Evolutionary conservation across 2,113 vertebrate genomes (phyloP), one percentile per base, ranked within the genome.

Genomic region (Peromyscus polionotus): DNA sequence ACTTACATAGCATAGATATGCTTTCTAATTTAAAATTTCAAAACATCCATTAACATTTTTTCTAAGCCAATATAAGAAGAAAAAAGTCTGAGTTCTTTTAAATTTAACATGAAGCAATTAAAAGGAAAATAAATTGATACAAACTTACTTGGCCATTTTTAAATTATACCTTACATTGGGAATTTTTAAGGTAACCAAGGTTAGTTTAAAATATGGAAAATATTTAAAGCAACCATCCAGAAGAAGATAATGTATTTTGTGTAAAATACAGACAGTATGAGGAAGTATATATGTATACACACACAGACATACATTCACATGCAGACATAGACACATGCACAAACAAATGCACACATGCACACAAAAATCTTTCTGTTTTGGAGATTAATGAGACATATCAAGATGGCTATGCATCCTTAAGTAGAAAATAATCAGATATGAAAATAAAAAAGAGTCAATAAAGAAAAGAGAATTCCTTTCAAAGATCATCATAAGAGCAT

Each of bases 191-290:
- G 63, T 57, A 11, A 95, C 87, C 8, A 63, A 76, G 77, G 68
- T 54, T 19, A 87, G n/a, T 26, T 88, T 91, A 70, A 86, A 95
- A 91, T 93, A 84, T 59, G 33, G 31, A 84, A 88, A 28, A 4
- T 61, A 6, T 67, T 77, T 87, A 93, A 93, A 14, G 31, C 42
- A 68, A 89, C 51, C 48, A 16, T 4, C 75, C 19, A 31, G 26
- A 42, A 48, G 2, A 45, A 75, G 1, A 48, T 33, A 42, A 24
- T 76, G 10, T 22, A 39, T 91, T 88, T 67, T 91, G 24, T 17
- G 1, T 70, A 77, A 28, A 86, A 88, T 63, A 7, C 0, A 0
- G 0, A 3, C 61, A 63, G 11, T 59, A 19, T 54, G 0, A 7
- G 36, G 87, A 79, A 10, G 0, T 1, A 61, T 22, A 51, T 7